Conservation (phyloP, 2,888 invertebrate genomes). For the Agapostemon virescens region DNA sequence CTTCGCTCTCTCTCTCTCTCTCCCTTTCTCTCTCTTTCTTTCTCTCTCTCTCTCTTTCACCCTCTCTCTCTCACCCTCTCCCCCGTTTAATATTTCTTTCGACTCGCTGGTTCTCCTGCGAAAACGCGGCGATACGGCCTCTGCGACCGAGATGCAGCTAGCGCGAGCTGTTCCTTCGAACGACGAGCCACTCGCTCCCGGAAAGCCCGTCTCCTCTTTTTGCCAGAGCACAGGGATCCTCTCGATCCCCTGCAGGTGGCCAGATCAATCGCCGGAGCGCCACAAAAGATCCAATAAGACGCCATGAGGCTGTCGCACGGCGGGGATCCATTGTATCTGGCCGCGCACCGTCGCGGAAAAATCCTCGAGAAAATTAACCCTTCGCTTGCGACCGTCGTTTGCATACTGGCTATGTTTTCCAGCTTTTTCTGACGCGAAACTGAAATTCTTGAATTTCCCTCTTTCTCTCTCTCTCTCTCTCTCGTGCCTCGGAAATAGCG, state of each 20-base stretch:
- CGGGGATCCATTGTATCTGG: neutral
- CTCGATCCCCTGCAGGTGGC: neutral
- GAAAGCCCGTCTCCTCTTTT: neutral
- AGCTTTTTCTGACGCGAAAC: no score
- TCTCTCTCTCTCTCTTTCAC: no score
- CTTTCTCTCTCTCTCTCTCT: no score
- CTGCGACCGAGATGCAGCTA: constrained; percentile 3
- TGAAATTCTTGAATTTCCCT: no score
- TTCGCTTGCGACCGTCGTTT: no score
- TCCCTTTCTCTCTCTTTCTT: no score
- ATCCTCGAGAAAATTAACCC: neutral
- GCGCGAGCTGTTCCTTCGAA: constrained; percentile 2
- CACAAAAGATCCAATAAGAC: neutral
- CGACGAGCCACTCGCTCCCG: neutral
- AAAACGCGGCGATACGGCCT: constrained; percentile 35
- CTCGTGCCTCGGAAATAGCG: no score
- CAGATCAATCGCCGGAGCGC: neutral
- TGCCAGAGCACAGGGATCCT: neutral
- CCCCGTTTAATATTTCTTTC: constrained; percentile 70
- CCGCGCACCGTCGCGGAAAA: neutral
- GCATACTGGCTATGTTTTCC: no score
- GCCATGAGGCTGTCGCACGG: neutral
- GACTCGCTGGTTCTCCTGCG: constrained; percentile 58
- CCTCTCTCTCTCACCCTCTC: no score
- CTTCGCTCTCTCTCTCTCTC: constrained; percentile 45